Evolutionary conservation across 2,113 vertebrate genomes (phyloP), one percentile per base, ranked within the genome.

Genomic region (Progne subis): DNA sequence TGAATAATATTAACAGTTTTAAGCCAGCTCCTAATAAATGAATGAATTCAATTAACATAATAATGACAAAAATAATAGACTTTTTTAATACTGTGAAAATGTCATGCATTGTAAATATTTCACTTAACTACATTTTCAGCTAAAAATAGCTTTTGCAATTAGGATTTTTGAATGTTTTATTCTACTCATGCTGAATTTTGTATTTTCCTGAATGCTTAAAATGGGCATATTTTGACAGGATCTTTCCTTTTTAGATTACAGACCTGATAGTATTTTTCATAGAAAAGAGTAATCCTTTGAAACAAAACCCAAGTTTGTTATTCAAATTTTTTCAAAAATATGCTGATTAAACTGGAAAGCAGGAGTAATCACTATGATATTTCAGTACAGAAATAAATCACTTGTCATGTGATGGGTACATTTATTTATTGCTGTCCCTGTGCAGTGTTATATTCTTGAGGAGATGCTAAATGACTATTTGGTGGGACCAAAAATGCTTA

Each of bases 101-200:
- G 21, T 67, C 34, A 55, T 39, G 43, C 60, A 49, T 83, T 81
- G 72, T 95, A 92, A 74, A 71, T 92, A 88, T 74, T 93, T 59
- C 39, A 31, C 47, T 71, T 82, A 63, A 55, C 53, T 86, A 67
- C 26, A 78, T 64, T 82, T 64, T 25, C 13, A 23, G 49, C 43
- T 74, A 71, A 90, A 92, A 92, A 83, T 75, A 75, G 56, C 34
- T 84, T 93, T 78, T 94, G 41, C 61, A 82, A 9, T 88, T 92
- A 55, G 61, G 14, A 57, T 37, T 86, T 94, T 88, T 47, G 2
- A 70, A 46, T 17, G 4, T 70, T 69, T 86, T 61, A 34, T 64
- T 63, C 28, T 78, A 26, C 60, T 92, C 44, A 23, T 64, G 28
- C 25, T 53, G 43, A 75, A 60, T 90, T 85, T 69, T 74, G 2